Percentiles rank a stretch among this genome's conserved stretches.
Conservation (phyloP, 2,113 vertebrate species). For the Elgaria multicarinata region DNA sequence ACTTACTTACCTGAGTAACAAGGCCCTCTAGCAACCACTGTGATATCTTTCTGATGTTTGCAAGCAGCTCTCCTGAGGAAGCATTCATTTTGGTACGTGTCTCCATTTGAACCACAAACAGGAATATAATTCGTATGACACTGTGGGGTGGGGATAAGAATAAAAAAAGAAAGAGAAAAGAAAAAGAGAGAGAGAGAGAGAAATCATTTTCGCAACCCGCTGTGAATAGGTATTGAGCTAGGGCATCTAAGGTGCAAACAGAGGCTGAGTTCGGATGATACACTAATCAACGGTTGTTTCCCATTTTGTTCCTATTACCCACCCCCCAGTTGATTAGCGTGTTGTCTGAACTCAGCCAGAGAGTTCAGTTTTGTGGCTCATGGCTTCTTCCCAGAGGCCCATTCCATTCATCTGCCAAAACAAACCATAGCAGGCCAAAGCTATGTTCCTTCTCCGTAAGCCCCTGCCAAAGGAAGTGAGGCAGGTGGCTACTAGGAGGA, state of each 20-base stretch:
- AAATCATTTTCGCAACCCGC: constrained; percentile 35
- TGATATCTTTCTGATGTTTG: constrained; percentile 93
- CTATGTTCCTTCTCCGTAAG: no score
- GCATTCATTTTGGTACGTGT: constrained; percentile 97
- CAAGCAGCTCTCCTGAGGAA: constrained; percentile 93
- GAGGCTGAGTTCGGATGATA: no score
- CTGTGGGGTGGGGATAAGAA: constrained; percentile 62
- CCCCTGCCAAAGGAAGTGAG: no score
- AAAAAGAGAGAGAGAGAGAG: constrained; percentile 45
- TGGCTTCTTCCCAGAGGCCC: not conserved
- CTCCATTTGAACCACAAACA: constrained; percentile 95
- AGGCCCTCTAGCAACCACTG: constrained; percentile 85
- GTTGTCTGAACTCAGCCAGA: no score
- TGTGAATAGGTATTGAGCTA: constrained; percentile 31
- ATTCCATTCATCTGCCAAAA: not conserved
- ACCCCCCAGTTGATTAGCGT: no score
- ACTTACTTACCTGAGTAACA: constrained; percentile 88
- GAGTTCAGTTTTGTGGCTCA: not conserved
- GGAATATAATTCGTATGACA: constrained; percentile 95
- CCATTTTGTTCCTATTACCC: no score
- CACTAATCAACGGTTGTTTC: no score
- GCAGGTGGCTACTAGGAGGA: no score
- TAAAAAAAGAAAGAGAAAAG: constrained; percentile 4
- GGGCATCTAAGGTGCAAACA: not conserved
- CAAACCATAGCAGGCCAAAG: not conserved